A percentile compares a stretch with the other conserved stretches of the same genome.
phyloP scores from a whole-genome alignment of 1,140 invertebrate species.

The Hyphantria cunea region DNA sequence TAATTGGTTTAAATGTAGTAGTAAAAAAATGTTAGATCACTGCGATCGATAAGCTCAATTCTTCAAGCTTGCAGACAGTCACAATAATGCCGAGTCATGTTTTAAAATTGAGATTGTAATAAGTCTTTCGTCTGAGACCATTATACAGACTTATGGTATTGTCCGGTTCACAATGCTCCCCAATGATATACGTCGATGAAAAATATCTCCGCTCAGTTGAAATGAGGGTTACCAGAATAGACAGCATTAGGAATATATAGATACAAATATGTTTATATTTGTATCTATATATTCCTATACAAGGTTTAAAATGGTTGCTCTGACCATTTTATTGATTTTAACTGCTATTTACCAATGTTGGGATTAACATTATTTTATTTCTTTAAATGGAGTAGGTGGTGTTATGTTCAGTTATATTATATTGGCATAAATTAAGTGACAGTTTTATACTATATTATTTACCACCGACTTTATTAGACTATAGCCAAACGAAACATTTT shows the following conservation, averaged over 20 bases:
- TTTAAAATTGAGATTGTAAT: constrained; percentile 13
- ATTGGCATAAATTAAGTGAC: too few species aligned
- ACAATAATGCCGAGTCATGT: constrained; percentile 24
- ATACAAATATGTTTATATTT: constrained; percentile 3
- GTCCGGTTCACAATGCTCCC: constrained; percentile 29
- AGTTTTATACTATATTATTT: too few species aligned
- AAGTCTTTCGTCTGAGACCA: constrained; percentile 24
- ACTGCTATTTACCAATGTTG: too few species aligned
- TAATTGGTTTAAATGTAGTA: too few species aligned
- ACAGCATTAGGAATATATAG: constrained; percentile 37
- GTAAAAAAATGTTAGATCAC: background rate
- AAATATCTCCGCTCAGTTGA: constrained; percentile 40
- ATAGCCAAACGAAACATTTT: too few species aligned
- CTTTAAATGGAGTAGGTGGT: too few species aligned
- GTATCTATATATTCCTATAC: constrained; percentile 28
- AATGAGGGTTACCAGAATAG: constrained; percentile 36
- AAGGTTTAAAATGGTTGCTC: constrained; percentile 24
- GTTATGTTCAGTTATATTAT: too few species aligned
- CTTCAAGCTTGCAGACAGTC: constrained; percentile 17
- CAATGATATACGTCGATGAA: constrained; percentile 37
- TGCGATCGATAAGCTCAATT: constrained; percentile 3
- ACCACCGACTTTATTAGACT: too few species aligned
- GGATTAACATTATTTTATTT: too few species aligned
- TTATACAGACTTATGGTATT: constrained; percentile 32
- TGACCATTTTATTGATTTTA: too few species aligned